phyloP scores from a whole-genome alignment of 2,113 vertebrate species.

The Regulus satrapa region DNA sequence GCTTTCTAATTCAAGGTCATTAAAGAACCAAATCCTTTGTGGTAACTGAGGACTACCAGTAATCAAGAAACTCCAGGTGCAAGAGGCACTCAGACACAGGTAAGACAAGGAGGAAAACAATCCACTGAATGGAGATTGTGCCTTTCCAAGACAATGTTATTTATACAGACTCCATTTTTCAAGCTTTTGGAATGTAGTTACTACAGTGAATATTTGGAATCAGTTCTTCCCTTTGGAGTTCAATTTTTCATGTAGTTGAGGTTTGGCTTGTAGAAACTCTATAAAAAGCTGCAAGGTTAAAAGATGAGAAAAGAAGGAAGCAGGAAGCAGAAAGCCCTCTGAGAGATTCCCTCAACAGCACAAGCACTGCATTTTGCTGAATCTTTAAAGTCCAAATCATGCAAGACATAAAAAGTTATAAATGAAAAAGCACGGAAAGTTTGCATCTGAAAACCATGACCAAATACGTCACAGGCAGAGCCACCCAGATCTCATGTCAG shows the following conservation, averaged over 20 bases:
- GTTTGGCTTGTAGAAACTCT: neutral
- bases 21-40: neutral
- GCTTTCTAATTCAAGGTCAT: neutral
- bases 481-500: accelerated
- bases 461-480: neutral
- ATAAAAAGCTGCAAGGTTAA: neutral
- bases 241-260: neutral
- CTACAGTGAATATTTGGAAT: neutral
- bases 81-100: neutral
- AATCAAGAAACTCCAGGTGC: neutral
- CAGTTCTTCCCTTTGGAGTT: neutral
- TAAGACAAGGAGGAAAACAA: neutral
- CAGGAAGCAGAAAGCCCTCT: neutral
- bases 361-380: neutral
- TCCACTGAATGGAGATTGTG: neutral
- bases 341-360: neutral
- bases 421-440: neutral
- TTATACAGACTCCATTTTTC: neutral
- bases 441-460: neutral
- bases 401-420: neutral
- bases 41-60: neutral
- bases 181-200: neutral
- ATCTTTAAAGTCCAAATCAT: neutral
- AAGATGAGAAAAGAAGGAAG: neutral
- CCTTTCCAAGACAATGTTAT: no score